Evolutionary conservation across 1,140 invertebrate genomes (phyloP).

Genomic region (Antheraea mylitta): DNA sequence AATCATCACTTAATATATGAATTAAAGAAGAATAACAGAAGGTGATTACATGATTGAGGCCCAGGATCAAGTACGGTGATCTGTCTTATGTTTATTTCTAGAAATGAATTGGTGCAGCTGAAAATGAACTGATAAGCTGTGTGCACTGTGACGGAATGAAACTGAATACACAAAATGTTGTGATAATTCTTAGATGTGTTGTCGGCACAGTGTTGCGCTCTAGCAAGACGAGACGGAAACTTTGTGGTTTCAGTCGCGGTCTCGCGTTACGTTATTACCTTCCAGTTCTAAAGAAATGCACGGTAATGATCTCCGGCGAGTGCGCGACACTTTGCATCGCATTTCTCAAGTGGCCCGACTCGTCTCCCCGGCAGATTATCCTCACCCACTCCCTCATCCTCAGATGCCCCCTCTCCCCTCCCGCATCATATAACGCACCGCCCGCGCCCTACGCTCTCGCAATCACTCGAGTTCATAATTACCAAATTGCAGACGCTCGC

Average conservation of each 20-base stretch:
- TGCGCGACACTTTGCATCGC: slow-evolving; percentile 2
- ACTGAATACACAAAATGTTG: no score
- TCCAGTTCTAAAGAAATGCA: not conserved
- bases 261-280: not conserved
- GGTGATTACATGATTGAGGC: no score
- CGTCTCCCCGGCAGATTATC: slow-evolving; percentile 22
- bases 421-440: not conserved
- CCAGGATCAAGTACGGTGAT: no score
- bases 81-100: no score
- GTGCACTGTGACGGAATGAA: no score
- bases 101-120: no score
- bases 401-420: slow-evolving; percentile 12
- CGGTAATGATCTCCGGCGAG: slow-evolving; percentile 2
- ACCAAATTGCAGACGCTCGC: slow-evolving; percentile 55
- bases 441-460: not conserved
- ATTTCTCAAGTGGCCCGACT: slow-evolving; percentile 19
- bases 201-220: not conserved
- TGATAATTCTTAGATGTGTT: no score
- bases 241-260: not conserved
- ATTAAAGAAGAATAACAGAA: no score
- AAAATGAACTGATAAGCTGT: no score
- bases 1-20: no score
- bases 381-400: slow-evolving; percentile 8
- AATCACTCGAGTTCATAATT: slow-evolving; percentile 37
- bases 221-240: not conserved